Evolutionary conservation across 2,888 invertebrate genomes (phyloP), one percentile per base, ranked within the genome.

Genomic region (Nesidiocoris tenuis): DNA sequence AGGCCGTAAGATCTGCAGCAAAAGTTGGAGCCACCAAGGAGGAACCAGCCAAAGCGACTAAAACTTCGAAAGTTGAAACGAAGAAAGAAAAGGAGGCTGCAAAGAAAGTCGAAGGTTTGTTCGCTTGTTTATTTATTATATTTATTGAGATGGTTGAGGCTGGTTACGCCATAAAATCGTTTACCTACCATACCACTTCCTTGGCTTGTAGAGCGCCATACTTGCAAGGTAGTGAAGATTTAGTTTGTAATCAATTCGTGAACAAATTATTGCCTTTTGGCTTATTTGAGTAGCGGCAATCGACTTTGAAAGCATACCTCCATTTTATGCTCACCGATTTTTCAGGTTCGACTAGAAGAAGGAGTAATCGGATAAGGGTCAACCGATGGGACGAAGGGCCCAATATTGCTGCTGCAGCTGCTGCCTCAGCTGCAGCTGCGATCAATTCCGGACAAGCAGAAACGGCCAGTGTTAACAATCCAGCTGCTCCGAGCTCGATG

Each of bases 301-400:
- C n/a, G n/a, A n/a, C n/a, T n/a, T n/a, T n/a, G n/a, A n/a, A n/a
- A n/a, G n/a, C n/a, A n/a, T n/a, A n/a, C n/a, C n/a, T n/a, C n/a
- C n/a, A n/a, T n/a, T n/a, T n/a, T n/a, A n/a, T n/a, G n/a, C n/a
- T n/a, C n/a, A n/a, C n/a, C n/a, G n/a, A n/a, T 65, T 12, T 61
- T 63, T 17, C 39, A 72, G 72, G 72, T 24, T 57, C 74, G 12
- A 39, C 39, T 1, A 75, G 75, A 54, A 75, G 75, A 61, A 59
- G 75, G 23, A 75, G 75, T 54, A 75, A 70, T 68, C 67, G 75
- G 0, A 75, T 75, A n/a, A 54, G 63, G 39, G 61, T 68, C 5
- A 75, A 75, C 24, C n/a, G 75, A 54, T 75, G 75, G 75, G 75
- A 75, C 23, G 68, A 75, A 57, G 74, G 74, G 0, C 74, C 74